phyloP scores from a whole-genome alignment of 2,888 invertebrate species.

The Serrognathus titanus region DNA sequence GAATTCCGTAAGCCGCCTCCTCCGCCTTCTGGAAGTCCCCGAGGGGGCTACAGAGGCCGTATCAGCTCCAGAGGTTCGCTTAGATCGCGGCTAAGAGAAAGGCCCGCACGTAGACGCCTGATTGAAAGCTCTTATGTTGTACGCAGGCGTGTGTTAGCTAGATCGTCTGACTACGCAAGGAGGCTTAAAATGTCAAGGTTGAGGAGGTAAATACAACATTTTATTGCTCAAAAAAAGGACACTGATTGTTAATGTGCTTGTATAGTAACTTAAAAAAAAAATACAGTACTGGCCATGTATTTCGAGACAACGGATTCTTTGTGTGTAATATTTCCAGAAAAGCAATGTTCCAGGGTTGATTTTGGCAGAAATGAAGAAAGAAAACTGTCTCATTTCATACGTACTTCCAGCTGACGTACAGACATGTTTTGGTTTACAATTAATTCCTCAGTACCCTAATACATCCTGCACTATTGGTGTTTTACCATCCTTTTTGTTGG shows the following conservation, averaged over 20 bases:
- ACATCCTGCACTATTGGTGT: no score
- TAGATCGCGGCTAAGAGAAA: conserved; percentile 50
- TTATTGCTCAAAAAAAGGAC: conserved; percentile 17
- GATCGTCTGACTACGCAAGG: conserved; percentile 44
- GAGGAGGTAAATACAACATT: conserved; percentile 47
- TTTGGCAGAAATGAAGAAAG: no score
- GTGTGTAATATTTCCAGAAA: no score
- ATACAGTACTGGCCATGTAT: no score
- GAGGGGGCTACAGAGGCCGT: conserved; percentile 44
- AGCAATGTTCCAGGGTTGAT: no score
- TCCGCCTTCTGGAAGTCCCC: conserved; percentile 32
- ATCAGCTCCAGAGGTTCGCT: conserved; percentile 51
- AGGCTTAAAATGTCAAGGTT: conserved; percentile 47
- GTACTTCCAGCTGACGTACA: no score
- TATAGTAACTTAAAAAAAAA: conserved; percentile 8
- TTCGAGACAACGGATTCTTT: no score
- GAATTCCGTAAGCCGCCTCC: conserved; percentile 46
- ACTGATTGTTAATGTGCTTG: conserved; percentile 15
- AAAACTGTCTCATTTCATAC: no score
- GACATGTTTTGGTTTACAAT: no score
- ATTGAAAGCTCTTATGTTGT: conserved; percentile 57
- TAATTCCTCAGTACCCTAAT: no score
- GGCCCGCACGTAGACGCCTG: conserved; percentile 56
- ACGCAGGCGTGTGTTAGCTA: conserved; percentile 51
- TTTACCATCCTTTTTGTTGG: no score